Percentiles rank a stretch among this genome's conserved stretches.
Conservation (phyloP, 2,113 vertebrate genomes). For the Anolis carolinensis region DNA sequence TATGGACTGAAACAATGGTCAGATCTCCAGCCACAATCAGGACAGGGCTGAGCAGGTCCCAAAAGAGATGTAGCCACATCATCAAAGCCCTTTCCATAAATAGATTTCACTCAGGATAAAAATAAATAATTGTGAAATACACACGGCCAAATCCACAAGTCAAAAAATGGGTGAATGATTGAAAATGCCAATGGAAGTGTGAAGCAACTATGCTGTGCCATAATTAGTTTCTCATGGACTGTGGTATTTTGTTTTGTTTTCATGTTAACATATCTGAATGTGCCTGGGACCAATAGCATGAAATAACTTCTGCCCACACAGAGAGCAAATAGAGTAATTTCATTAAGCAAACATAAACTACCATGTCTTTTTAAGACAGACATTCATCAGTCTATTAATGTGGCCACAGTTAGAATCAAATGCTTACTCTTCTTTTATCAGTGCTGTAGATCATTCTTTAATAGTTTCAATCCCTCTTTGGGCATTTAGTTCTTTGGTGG, state of each 20-base stretch:
- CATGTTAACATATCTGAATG: background rate
- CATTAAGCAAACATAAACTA: background rate
- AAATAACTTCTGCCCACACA: slow-evolving; percentile 6
- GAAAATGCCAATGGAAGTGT: background rate
- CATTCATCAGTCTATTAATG: background rate
- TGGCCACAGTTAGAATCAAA: slow-evolving; percentile 25
- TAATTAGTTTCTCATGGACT: background rate
- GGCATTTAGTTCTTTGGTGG: background rate
- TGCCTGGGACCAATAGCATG: background rate
- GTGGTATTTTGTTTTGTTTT: background rate
- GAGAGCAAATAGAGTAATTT: background rate
- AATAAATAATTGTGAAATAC: background rate
- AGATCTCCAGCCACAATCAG: background rate
- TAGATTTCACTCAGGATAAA: background rate
- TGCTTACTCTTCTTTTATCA: background rate
- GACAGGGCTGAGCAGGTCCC: background rate
- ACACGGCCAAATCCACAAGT: background rate
- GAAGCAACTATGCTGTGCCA: background rate
- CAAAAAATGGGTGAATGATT: background rate
- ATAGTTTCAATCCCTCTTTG: background rate
- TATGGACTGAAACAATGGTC: background rate
- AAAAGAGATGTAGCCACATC: background rate
- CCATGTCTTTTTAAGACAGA: background rate
- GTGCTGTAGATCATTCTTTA: background rate
- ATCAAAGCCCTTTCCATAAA: background rate